phyloP scores from a whole-genome alignment of 2,113 vertebrate species.

The Hippoglossus stenolepis region DNA sequence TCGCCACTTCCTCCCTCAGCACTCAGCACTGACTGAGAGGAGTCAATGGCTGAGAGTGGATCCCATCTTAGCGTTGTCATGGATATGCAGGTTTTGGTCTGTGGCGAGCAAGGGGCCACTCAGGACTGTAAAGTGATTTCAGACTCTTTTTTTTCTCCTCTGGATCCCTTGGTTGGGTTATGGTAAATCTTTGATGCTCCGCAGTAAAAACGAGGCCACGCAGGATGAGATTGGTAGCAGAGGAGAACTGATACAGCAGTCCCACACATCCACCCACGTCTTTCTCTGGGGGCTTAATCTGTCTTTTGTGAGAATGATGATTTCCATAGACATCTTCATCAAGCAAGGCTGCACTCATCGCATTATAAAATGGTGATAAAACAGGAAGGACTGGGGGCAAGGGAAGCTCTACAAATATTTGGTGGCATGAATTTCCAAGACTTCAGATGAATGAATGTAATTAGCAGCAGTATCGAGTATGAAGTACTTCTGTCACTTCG shows the following conservation, averaged over 20 bases:
- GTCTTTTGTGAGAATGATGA: conserved; percentile 56
- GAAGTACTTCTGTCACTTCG: background rate
- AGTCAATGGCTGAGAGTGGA: conserved; percentile 73
- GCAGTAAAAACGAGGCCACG: conserved; percentile 49
- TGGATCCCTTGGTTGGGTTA: conserved; percentile 50
- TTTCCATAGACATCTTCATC: conserved; percentile 65
- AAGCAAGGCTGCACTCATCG: conserved; percentile 42
- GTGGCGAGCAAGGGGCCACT: conserved; percentile 59
- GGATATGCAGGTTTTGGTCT: conserved; percentile 77
- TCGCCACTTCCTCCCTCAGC: conserved; percentile 70
- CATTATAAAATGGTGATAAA: conserved; percentile 32
- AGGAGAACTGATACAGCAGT: conserved; percentile 53
- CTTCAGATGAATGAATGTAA: conserved; percentile 5
- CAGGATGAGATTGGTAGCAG: conserved; percentile 47
- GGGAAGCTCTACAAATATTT: conserved; percentile 23
- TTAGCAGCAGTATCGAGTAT: conserved; percentile 7
- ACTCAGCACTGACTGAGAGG: conserved; percentile 68
- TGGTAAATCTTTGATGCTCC: conserved; percentile 56
- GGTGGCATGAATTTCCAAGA: conserved; percentile 15
- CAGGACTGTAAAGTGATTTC: conserved; percentile 71
- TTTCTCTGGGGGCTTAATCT: conserved; percentile 58
- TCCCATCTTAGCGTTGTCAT: conserved; percentile 78
- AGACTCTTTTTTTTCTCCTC: conserved; percentile 44
- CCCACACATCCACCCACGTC: conserved; percentile 63
- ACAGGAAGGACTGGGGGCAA: background rate